Conservation (phyloP, 2,113 vertebrate species). For the Dicentrarchus labrax region DNA sequence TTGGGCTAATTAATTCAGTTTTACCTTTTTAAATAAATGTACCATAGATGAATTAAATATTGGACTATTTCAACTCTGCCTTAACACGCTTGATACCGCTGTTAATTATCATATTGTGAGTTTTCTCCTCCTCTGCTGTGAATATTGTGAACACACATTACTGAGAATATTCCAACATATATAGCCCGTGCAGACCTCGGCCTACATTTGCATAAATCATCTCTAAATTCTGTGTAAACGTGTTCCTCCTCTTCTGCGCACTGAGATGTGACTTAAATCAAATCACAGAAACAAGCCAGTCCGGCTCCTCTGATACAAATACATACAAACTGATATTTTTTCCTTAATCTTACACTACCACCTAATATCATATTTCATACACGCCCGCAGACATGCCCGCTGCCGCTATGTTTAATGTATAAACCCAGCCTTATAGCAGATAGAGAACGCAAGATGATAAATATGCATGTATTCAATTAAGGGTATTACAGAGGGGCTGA, state of each 20-base stretch:
- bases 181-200: conserved; percentile 10
- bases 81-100: conserved; percentile 31
- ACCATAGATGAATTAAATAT: conserved; percentile 68
- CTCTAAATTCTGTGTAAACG: conserved; percentile 25
- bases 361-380: conserved; percentile 85
- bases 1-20: conserved; percentile 60
- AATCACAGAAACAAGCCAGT: conserved; percentile 37
- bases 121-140: conserved; percentile 42
- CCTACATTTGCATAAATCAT: conserved; percentile 46
- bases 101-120: conserved; percentile 62
- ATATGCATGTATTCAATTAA: conserved; percentile 91
- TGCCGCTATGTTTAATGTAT: conserved; percentile 88
- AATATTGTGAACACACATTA: conserved; percentile 38
- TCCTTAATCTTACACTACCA: conserved; percentile 80
- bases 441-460: conserved; percentile 81
- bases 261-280: conserved; percentile 36
- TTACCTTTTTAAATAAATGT: conserved; percentile 67
- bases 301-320: conserved; percentile 47
- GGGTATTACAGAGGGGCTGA: conserved; percentile 83
- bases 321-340: conserved; percentile 61
- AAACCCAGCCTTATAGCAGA: conserved; percentile 82
- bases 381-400: conserved; percentile 82
- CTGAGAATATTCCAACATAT: conserved; percentile 31
- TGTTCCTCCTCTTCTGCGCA: conserved; percentile 20
- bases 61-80: conserved; percentile 54